Evolutionary conservation across 2,797 vertebrate genomes (phyloP).

Genomic region (Bucorvus abyssinicus): DNA sequence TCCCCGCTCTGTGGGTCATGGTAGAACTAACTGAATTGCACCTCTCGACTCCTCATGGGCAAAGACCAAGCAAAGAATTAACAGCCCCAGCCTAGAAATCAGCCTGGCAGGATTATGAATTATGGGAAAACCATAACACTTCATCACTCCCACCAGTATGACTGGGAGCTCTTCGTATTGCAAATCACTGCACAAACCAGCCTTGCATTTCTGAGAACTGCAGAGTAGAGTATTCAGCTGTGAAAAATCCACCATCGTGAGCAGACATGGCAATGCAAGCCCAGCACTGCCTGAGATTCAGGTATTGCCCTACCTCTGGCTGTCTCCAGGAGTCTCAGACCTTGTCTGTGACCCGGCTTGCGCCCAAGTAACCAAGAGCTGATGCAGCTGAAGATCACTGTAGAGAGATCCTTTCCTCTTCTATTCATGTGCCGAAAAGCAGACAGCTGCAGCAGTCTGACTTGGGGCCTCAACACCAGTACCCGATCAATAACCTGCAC

Average conservation of each 20-base stretch:
- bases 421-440: not conserved
- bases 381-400: not conserved
- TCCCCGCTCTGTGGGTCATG: fast-evolving
- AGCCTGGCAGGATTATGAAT: not conserved
- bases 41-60: not conserved
- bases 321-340: not conserved
- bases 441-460: not conserved
- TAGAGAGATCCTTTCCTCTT: not conserved
- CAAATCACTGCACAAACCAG: not conserved
- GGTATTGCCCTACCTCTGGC: not conserved
- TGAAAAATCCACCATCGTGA: not conserved
- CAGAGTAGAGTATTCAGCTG: not conserved
- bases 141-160: not conserved
- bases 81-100: not conserved
- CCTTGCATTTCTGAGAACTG: not conserved
- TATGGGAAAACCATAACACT: not conserved
- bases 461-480: not conserved
- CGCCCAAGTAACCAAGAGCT: not conserved
- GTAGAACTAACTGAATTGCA: not conserved
- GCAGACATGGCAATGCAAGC: not conserved
- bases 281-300: not conserved
- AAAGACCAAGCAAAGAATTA: not conserved
- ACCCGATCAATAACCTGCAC: not conserved
- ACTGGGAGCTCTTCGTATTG: not conserved
- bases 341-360: not conserved